Conservation (phyloP, 2,797 vertebrate genomes). For the Pogonophryne albipinna region DNA sequence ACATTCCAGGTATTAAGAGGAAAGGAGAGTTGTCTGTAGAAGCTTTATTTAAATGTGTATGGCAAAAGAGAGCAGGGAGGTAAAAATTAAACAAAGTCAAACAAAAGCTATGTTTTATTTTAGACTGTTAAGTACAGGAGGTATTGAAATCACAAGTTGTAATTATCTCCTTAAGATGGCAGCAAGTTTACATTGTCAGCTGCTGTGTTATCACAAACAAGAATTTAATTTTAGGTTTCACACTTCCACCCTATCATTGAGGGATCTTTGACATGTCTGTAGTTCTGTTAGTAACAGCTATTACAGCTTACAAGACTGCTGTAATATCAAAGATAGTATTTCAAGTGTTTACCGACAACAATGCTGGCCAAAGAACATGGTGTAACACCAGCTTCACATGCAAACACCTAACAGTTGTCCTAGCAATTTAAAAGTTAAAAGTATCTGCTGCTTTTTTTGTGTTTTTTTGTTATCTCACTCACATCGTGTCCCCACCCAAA, state of each 20-base stretch:
- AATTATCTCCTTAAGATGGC: not conserved
- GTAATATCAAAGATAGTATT: not conserved
- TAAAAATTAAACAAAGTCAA: not conserved
- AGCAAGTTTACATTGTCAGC: not conserved
- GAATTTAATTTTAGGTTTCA: not conserved
- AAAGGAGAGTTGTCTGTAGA: not conserved
- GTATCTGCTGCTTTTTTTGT: not conserved
- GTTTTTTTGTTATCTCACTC: not conserved
- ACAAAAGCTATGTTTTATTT: not conserved
- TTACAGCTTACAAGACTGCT: not conserved
- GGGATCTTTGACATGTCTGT: not conserved
- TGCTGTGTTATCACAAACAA: not conserved
- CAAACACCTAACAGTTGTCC: not conserved
- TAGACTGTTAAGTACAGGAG: no score
- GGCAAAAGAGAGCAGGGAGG: not conserved
- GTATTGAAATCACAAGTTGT: not conserved
- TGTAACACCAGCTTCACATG: not conserved
- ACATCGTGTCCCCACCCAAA: not conserved
- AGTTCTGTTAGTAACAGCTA: not conserved
- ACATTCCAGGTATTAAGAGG: not conserved
- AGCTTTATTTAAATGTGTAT: not conserved
- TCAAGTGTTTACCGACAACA: slow-evolving; percentile 9
- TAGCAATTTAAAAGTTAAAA: not conserved
- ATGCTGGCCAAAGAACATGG: not conserved
- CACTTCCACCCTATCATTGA: not conserved